Conservation (phyloP, 2,888 invertebrate species). For the Autographa gamma region DNA sequence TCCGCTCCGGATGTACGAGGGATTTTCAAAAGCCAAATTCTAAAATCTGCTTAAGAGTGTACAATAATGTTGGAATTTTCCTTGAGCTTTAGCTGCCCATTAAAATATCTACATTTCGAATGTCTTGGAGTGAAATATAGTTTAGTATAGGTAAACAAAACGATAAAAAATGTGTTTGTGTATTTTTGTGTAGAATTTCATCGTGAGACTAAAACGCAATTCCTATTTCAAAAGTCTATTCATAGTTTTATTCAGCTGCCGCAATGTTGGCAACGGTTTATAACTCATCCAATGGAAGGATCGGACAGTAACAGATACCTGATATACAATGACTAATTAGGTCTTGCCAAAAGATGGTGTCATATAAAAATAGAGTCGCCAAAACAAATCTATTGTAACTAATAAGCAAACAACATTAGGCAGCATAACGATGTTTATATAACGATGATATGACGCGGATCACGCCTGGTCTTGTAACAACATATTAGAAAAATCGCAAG, state of each 20-base stretch:
- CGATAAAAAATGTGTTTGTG: not conserved
- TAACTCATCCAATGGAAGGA: not conserved
- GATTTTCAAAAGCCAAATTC: constrained; percentile 56
- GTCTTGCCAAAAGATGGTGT: constrained; percentile 24
- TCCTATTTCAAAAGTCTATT: not conserved
- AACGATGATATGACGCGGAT: constrained; percentile 16
- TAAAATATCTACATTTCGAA: constrained; percentile 40
- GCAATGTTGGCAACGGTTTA: not conserved
- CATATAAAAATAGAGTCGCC: constrained; percentile 19
- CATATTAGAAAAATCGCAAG: constrained; percentile 1
- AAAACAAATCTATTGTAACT: constrained; percentile 31
- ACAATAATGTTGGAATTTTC: constrained; percentile 38
- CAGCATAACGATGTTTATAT: constrained; percentile 13
- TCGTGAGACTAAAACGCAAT: not conserved
- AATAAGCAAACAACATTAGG: constrained; percentile 5
- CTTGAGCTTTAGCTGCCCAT: constrained; percentile 43
- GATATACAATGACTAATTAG: constrained; percentile 20
- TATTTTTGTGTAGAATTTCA: not conserved
- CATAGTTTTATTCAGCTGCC: not conserved
- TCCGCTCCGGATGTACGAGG: constrained; percentile 72
- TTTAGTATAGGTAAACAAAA: constrained; percentile 5
- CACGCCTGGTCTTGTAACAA: not conserved
- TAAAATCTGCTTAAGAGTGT: constrained; percentile 35
- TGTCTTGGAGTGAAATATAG: constrained; percentile 26
- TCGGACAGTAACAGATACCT: constrained; percentile 12